Evolutionary conservation across 1,140 invertebrate species (phyloP).

Genomic region (Geopemphigus sp.): DNA sequence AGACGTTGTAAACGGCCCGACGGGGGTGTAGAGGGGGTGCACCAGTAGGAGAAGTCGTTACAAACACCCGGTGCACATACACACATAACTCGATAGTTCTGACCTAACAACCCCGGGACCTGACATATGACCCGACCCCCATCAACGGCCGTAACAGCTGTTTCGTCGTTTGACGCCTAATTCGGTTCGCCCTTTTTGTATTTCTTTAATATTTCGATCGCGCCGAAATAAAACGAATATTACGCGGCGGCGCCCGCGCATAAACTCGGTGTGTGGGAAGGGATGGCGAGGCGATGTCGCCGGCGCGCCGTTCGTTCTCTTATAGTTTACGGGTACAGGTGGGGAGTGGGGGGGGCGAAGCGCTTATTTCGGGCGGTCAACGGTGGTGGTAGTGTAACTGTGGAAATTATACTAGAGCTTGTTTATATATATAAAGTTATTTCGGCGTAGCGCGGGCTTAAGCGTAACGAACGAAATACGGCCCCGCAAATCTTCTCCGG

Average conservation of each 20-base stretch:
- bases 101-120: conserved; percentile 45
- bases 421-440: too few relatives aligned
- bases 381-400: too few relatives aligned
- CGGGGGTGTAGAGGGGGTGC: not conserved
- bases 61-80: conserved; percentile 36
- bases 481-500: not conserved
- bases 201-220: conserved; percentile 10
- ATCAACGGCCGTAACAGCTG: conserved; percentile 35
- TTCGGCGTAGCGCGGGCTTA: not conserved
- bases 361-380: too few relatives aligned
- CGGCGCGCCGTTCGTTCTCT: too few relatives aligned
- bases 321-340: too few relatives aligned
- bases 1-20: not conserved
- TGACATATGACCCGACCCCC: conserved; percentile 43
- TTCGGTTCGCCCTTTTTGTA: not conserved
- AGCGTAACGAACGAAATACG: not conserved
- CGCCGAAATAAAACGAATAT: not conserved
- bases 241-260: too few relatives aligned
- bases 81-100: conserved; percentile 42
- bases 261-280: too few relatives aligned
- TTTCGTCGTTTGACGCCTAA: conserved; percentile 28
- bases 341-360: too few relatives aligned
- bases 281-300: too few relatives aligned
- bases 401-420: too few relatives aligned
- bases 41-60: conserved; percentile 45